These are phyloP conservation scores for Coelopa frigida DNA, from an alignment of 1,140 invertebrate genomes.

Conservation along the genomic window DNA sequence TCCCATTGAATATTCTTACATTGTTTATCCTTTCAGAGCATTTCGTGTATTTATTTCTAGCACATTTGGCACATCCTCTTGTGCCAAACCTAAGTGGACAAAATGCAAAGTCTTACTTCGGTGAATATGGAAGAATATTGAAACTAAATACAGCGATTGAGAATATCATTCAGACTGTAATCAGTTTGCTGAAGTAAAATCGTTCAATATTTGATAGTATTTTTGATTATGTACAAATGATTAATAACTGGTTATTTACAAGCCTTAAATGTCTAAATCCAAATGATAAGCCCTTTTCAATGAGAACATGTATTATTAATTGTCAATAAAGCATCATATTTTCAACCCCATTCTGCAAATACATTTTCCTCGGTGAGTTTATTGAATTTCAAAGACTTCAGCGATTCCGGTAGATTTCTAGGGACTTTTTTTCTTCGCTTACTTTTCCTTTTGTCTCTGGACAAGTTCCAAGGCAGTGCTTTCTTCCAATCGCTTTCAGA, in stretches of 20 bases:
- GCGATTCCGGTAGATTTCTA: conserved; percentile 21
- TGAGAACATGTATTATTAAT: too few species aligned
- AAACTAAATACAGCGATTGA: conserved; percentile 31
- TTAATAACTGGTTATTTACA: neutral
- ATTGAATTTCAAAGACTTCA: conserved; percentile 16
- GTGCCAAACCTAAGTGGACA: conserved; percentile 31
- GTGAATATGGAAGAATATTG: conserved; percentile 31
- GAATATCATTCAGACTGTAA: conserved; percentile 32
- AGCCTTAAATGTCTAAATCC: too few species aligned
- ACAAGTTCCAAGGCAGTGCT: neutral
- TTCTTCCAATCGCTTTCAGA: too few species aligned
- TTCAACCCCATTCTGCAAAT: conserved; percentile 18
- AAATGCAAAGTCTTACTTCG: conserved; percentile 30
- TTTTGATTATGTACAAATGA: neutral
- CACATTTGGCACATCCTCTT: conserved; percentile 31
- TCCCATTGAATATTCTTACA: neutral
- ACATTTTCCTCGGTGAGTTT: conserved; percentile 14
- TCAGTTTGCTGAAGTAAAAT: conserved; percentile 15
- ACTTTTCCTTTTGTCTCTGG: conserved; percentile 1
- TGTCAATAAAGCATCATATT: too few species aligned
- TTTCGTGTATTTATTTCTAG: conserved; percentile 36
- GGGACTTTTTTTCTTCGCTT: neutral
- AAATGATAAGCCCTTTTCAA: too few species aligned
- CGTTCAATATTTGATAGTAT: neutral
- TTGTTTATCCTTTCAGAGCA: conserved; percentile 24